Base-by-base conservation (phyloP, 2,797 vertebrate species). In the Pelochelys cantorii region DNA sequence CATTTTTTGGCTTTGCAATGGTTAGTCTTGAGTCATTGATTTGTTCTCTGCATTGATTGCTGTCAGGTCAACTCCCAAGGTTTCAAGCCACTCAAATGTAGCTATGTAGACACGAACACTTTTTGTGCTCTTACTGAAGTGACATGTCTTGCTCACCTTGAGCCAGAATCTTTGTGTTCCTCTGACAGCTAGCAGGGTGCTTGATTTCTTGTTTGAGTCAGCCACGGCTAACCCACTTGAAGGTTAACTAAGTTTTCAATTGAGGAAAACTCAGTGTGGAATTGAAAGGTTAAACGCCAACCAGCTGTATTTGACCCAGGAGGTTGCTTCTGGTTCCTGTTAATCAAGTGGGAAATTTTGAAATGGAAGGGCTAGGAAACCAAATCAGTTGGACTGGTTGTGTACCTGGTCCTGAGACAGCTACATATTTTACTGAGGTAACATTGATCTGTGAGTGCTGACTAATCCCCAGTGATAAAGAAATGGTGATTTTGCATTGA, bases 401-500 rank as follows among this genome's bases (percentile, higher is more conserved):
- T 83, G 20, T 59, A n/a, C 53, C 87, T 25, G 42, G 74, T 29
- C 23, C 31, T 75, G 86, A 75, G 56, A 83, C 88, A 85, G 42
- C 15, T 7, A 59, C 79, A 31, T 23, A 18, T 60, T 42, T 27
- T 81, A 92, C 95, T 54, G 83, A 68, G 79, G 3, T 5, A 57
- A 57, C 11, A 79, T 96, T 83, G 68, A 89, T 81, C 83, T 37
- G 54, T 68, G 77, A 83, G 15, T 90, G 90, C 86, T 87, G 92
- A 79, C 75, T 68, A 57, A 5, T 81, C 83, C 81, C 48, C 87
- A 89, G 79, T 89, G 54, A 18, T 65, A 88, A 55, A 78, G 42
- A 89, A 75, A 83, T 85, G 88, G 48, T 81, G 60, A 85, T 83
- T 94, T 34, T 83, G 20, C 85, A 75, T 74, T 91, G 90, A 96